Base-by-base conservation (phyloP, 2,888 invertebrate species). In the Drosophila buzzatii region DNA sequence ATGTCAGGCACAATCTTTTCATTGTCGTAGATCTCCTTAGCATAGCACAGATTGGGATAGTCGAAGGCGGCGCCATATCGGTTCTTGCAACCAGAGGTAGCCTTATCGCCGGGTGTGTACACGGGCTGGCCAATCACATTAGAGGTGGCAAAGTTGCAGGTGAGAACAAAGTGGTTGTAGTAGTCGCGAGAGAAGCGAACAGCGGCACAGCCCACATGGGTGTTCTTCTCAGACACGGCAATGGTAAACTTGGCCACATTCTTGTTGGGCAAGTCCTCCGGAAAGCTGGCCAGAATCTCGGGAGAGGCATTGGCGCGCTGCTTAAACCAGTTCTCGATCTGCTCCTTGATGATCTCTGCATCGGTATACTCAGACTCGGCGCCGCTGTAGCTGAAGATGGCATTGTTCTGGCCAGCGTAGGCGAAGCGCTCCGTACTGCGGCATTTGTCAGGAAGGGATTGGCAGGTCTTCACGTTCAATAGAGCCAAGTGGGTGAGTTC, bases 381-480 rank as follows among this genome's bases (percentile, higher is more conserved):
- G 5, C 82, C 82, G 59, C 84, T 83, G 68, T 82, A 82, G 49
- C 83, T 82, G 70, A 82, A 81, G 12, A 83, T 82, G 23, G 82
- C 83, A 45, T 72, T 78, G 55, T 80, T 84, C 60, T 84, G 83
- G 16, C 83, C 83, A 16, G 83, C 82, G 45, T 84, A 82, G 3
- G 74, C 82, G 20, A 84, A 84, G 27, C 82, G 73, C n/a, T 84
- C 85, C 1, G 83, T 84, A 37, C 80, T 82, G 65, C 82, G 84
- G 44, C 83, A 84, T 47, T 82, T 82, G 35, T 83, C 83, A 12
- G 78, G 70, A 55, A 75, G 16, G 23, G 82, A 84, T 18, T 69
- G 66, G 45, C 86, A 86, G 7, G 82, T 84, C 62, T 81, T 81
- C 14, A 81, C 86, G 65, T 85, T 85, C 6, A 69, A 55, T 0